These are phyloP conservation scores for Bradypus variegatus DNA, from an alignment of 2,797 vertebrate species.

Conservation along the genomic window DNA sequence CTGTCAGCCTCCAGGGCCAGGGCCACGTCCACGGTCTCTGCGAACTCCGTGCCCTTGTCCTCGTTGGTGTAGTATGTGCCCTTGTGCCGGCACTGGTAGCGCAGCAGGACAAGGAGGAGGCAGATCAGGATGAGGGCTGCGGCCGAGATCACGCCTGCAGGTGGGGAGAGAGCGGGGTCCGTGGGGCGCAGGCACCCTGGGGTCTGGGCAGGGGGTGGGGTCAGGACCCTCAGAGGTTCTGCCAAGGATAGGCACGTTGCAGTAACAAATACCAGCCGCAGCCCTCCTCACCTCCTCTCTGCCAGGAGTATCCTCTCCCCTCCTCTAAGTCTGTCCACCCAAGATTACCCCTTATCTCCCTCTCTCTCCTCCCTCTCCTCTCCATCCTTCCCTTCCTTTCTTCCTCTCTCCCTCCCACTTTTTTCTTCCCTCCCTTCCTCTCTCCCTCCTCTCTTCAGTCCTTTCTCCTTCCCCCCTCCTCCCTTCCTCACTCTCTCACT, in stretches of 20 bases:
- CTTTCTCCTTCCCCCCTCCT: too few species aligned
- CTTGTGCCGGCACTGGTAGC: slow-evolving; percentile 79
- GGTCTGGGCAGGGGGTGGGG: neutral
- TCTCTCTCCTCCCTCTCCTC: too few species aligned
- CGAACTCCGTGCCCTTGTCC: slow-evolving; percentile 78
- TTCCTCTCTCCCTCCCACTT: too few species aligned
- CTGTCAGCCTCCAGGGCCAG: slow-evolving; percentile 77
- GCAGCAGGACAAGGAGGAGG: slow-evolving; percentile 70
- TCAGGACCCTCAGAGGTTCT: neutral
- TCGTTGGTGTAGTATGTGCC: slow-evolving; percentile 88
- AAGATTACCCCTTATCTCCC: too few species aligned
- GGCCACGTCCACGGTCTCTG: slow-evolving; percentile 71
- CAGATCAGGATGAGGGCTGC: slow-evolving; percentile 77
- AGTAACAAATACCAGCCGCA: too few species aligned
- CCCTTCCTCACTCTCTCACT: rapidly evolving
- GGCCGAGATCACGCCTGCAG: slow-evolving; percentile 71
- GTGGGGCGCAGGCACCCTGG: neutral
- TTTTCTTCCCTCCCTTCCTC: too few species aligned
- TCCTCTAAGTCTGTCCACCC: neutral
- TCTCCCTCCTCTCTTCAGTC: too few species aligned
- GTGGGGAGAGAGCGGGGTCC: neutral
- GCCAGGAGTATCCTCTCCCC: neutral
- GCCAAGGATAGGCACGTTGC: neutral
- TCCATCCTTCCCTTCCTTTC: too few species aligned
- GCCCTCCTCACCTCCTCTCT: neutral